Evolutionary conservation across 2,797 vertebrate species (phyloP).

Genomic region (Gobio occitaniae): DNA sequence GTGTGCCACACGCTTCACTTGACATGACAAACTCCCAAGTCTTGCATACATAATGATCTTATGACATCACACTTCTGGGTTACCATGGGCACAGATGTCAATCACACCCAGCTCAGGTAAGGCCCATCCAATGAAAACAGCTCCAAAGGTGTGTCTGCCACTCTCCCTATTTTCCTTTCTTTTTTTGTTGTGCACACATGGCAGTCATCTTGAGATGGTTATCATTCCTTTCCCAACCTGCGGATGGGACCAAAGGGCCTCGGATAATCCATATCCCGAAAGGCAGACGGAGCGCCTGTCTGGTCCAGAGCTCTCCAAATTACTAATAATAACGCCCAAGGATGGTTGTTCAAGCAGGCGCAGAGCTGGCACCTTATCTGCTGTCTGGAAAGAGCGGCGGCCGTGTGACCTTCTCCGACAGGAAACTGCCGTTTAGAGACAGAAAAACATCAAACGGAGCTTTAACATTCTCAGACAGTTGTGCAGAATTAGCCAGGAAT

Average conservation of each 20-base stretch:
- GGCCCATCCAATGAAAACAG: slow-evolving; percentile 56
- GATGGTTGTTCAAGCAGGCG: slow-evolving; percentile 42
- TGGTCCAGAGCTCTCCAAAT: slow-evolving; percentile 30
- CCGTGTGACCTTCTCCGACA: slow-evolving; percentile 46
- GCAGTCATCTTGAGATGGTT: slow-evolving; percentile 81
- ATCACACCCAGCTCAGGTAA: slow-evolving; percentile 59
- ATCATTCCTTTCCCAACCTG: slow-evolving; percentile 79
- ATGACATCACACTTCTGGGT: slow-evolving; percentile 78
- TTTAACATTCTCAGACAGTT: slow-evolving; percentile 34
- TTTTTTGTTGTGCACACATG: slow-evolving; percentile 76
- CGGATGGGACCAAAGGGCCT: slow-evolving; percentile 74
- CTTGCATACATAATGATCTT: slow-evolving; percentile 56
- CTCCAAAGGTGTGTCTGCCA: slow-evolving; percentile 74
- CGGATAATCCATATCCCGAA: slow-evolving; percentile 48
- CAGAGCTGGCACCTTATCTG: slow-evolving; percentile 51
- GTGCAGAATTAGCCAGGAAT: slow-evolving; percentile 27
- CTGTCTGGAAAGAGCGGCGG: slow-evolving; percentile 45
- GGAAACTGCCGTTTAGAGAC: slow-evolving; percentile 52
- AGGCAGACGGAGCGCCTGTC: slow-evolving; percentile 11
- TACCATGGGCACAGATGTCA: slow-evolving; percentile 70
- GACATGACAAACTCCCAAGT: slow-evolving; percentile 52
- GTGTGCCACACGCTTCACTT: slow-evolving; percentile 50
- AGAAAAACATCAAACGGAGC: slow-evolving; percentile 29
- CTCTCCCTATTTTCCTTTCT: slow-evolving; percentile 74
- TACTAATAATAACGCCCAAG: slow-evolving; percentile 47